Evolutionary conservation across 2,888 invertebrate genomes (phyloP).

Genomic region (Julus scanicus): DNA sequence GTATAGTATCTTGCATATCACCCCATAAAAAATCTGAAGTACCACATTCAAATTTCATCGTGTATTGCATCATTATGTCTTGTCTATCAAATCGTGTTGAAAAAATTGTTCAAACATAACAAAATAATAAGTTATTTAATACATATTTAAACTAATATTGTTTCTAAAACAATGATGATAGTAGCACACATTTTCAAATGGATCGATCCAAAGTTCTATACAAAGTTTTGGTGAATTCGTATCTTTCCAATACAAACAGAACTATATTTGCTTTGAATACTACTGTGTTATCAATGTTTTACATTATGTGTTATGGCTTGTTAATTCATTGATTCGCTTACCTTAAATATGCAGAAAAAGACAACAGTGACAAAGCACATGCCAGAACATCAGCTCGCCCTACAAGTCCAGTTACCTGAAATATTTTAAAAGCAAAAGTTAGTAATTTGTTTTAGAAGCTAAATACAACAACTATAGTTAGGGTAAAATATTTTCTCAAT

Average conservation of each 20-base stretch:
- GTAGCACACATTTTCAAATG: background rate
- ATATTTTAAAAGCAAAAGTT: background rate
- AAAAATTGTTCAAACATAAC: background rate
- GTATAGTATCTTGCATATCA: no score
- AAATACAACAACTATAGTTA: background rate
- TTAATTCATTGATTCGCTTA: slow-evolving; percentile 44
- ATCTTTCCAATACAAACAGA: background rate
- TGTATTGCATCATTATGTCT: no score
- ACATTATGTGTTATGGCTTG: no score
- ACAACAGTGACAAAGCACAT: slow-evolving; percentile 54
- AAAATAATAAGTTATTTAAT: no score
- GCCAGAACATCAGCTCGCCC: slow-evolving; percentile 57
- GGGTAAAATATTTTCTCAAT: no score
- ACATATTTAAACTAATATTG: no score
- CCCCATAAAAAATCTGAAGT: no score
- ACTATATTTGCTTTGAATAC: background rate
- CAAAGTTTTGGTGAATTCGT: background rate
- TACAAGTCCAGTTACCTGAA: slow-evolving; percentile 56
- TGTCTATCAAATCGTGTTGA: no score
- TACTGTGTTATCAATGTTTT: background rate
- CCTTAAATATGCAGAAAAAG: slow-evolving; percentile 53
- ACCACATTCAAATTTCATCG: no score
- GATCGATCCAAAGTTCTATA: background rate
- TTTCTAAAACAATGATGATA: no score
- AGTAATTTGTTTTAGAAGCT: background rate